Conservation (phyloP, 2,888 invertebrate species). For the Deladenus siricidicola region DNA sequence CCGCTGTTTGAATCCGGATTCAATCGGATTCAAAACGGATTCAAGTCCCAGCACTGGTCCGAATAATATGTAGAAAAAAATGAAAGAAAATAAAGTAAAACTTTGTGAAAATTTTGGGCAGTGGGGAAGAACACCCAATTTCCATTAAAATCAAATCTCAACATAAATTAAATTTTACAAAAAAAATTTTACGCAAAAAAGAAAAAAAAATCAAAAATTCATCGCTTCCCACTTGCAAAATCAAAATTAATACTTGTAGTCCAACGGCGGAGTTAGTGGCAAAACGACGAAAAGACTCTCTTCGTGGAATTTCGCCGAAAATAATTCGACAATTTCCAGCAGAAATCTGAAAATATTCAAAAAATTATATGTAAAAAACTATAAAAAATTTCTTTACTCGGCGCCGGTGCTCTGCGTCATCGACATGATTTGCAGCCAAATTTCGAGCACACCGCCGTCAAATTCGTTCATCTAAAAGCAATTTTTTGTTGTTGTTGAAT, state of each 20-base stretch:
- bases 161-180: too few species aligned
- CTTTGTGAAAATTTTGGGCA: too few species aligned
- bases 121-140: too few species aligned
- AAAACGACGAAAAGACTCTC: conserved; percentile 27
- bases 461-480: conserved; percentile 72
- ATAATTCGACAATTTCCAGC: conserved; percentile 26
- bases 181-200: too few species aligned
- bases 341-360: conserved; percentile 8
- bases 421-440: conserved; percentile 67
- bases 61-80: too few species aligned
- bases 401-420: conserved; percentile 58
- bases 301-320: conserved; percentile 28
- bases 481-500: too few species aligned
- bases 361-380: conserved; percentile 1
- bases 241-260: conserved; percentile 14
- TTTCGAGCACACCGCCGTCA: conserved; percentile 80
- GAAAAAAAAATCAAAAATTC: too few species aligned
- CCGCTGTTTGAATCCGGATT: too few species aligned
- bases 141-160: too few species aligned
- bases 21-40: too few species aligned
- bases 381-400: conserved; percentile 32
- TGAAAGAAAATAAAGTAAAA: too few species aligned
- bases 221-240: not conserved
- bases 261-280: conserved; percentile 33
- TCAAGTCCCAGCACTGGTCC: too few species aligned